Conservation (phyloP, 1,140 invertebrate genomes). For the Vanessa atalanta region DNA sequence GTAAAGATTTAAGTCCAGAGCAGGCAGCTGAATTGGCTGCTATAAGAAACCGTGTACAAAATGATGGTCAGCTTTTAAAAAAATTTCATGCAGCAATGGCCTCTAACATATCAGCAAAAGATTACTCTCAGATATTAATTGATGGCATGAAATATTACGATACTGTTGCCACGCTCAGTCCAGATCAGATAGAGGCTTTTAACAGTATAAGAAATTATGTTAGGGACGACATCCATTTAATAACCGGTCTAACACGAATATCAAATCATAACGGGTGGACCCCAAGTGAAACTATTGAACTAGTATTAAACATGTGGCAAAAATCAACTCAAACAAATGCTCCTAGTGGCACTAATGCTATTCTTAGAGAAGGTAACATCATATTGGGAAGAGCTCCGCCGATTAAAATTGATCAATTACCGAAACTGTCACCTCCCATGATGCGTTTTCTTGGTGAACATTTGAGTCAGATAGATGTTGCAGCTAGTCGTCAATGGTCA, state of each 20-base stretch:
- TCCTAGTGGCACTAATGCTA: conserved; percentile 22
- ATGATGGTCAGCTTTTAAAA: conserved; percentile 41
- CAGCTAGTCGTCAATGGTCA: conserved; percentile 41
- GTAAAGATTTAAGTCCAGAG: conserved; percentile 36
- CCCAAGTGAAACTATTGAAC: conserved; percentile 40
- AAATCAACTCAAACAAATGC: conserved; percentile 27
- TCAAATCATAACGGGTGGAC: conserved; percentile 36
- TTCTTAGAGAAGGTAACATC: conserved; percentile 34
- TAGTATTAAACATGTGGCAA: conserved; percentile 45
- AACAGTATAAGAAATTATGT: conserved; percentile 38
- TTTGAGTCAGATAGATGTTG: conserved; percentile 41
- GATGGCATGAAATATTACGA: conserved; percentile 46
- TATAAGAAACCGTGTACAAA: conserved; percentile 36
- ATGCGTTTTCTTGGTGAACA: conserved; percentile 46
- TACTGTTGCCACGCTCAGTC: conserved; percentile 36
- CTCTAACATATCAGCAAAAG: conserved; percentile 36
- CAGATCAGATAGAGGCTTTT: conserved; percentile 45
- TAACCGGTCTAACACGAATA: conserved; percentile 36
- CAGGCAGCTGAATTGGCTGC: conserved; percentile 29
- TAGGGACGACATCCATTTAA: conserved; percentile 43
- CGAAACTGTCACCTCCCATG: conserved; percentile 37
- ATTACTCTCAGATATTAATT: conserved; percentile 41
- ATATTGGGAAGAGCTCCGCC: conserved; percentile 45
- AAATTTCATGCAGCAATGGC: conserved; percentile 41
- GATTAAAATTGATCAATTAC: conserved; percentile 38